phyloP scores from a whole-genome alignment of 2,113 vertebrate species.

The Mus pahari region DNA sequence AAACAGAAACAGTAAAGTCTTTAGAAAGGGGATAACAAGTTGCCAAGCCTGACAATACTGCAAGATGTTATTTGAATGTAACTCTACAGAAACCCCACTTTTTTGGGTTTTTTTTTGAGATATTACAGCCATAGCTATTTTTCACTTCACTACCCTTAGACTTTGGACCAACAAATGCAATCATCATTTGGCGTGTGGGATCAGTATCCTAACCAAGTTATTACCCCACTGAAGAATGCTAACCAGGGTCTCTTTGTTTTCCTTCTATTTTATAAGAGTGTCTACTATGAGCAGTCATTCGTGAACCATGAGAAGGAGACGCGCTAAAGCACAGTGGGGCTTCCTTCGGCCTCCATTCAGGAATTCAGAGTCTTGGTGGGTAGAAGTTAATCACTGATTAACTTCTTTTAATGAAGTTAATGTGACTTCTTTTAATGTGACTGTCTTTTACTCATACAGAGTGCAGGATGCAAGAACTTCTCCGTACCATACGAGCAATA shows the following conservation, averaged over 20 bases:
- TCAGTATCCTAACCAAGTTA: not conserved
- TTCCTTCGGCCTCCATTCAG: not conserved
- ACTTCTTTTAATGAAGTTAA: too few species aligned
- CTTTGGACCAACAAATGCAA: not conserved
- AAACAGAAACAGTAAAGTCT: rapidly evolving
- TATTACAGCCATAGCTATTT: not conserved
- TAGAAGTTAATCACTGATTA: not conserved
- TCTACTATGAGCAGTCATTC: not conserved
- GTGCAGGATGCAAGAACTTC: not conserved
- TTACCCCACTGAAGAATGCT: not conserved
- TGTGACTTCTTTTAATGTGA: too few species aligned
- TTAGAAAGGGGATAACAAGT: not conserved
- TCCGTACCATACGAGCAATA: not conserved
- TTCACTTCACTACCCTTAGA: not conserved
- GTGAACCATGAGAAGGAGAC: not conserved
- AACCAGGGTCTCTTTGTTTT: not conserved
- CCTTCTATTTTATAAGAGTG: not conserved
- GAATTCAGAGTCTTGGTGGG: not conserved
- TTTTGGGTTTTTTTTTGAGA: not conserved
- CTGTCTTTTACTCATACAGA: not conserved
- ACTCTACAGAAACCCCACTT: too few species aligned
- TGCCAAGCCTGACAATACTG: too few species aligned
- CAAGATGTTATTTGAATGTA: too few species aligned
- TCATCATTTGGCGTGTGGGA: not conserved
- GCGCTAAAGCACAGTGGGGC: too few species aligned